Conservation (phyloP, 1,140 invertebrate species). For the Macrobrachium rosenbergii region DNA sequence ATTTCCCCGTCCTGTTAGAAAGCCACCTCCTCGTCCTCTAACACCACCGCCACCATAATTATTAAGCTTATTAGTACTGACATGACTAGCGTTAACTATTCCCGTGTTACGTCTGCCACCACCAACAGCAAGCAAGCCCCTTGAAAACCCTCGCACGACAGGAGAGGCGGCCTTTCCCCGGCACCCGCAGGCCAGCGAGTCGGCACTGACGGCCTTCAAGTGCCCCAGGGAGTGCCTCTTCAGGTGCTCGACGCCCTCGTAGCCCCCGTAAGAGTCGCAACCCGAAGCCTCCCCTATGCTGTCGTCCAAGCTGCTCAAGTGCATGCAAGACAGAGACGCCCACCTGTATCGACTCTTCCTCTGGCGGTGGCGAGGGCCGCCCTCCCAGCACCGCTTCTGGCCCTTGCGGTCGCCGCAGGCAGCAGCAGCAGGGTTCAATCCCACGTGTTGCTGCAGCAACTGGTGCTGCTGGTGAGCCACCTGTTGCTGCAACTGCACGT, state of each 20-base stretch:
- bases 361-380: slow-evolving; percentile 24
- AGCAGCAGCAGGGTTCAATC: slow-evolving; percentile 34
- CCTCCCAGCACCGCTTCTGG: slow-evolving; percentile 10
- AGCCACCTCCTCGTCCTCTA: not conserved
- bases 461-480: slow-evolving; percentile 10
- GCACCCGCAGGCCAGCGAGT: slow-evolving; percentile 35
- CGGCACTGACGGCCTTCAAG: slow-evolving; percentile 34
- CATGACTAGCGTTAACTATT: not conserved
- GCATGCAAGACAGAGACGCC: slow-evolving; percentile 60
- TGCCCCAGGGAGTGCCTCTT: slow-evolving; percentile 56
- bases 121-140: slow-evolving; percentile 25
- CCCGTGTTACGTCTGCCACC: slow-evolving; percentile 11
- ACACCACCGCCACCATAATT: slow-evolving; percentile 23
- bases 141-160: not conserved
- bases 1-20: too few relatives aligned
- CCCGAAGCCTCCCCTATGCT: slow-evolving; percentile 57
- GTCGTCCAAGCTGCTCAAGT: slow-evolving; percentile 50
- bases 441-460: slow-evolving; percentile 33
- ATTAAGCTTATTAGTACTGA: not conserved
- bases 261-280: slow-evolving; percentile 62
- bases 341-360: slow-evolving; percentile 64
- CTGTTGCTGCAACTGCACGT: slow-evolving; percentile 27
- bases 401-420: slow-evolving; percentile 34
- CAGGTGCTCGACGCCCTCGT: slow-evolving; percentile 64
- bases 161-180: not conserved